Evolutionary conservation across 2,113 vertebrate species (phyloP).

Genomic region (Aphyosemion australe): DNA sequence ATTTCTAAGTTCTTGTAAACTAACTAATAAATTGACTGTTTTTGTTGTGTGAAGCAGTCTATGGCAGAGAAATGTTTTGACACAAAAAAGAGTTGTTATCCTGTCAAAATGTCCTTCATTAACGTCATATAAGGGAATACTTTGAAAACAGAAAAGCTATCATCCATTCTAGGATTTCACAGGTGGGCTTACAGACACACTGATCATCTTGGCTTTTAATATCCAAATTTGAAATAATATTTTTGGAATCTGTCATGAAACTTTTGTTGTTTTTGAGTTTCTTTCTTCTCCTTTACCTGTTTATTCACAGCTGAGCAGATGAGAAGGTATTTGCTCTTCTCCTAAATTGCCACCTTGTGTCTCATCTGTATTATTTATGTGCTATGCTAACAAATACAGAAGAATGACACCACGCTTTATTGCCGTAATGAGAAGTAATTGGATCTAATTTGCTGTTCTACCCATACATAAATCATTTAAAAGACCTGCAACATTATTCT

Average conservation of each 20-base stretch:
- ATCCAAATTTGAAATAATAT: neutral
- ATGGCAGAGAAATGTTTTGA: too few relatives aligned
- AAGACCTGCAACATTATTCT: constrained; percentile 31
- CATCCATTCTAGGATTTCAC: neutral
- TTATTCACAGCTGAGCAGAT: constrained; percentile 28
- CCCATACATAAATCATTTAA: constrained; percentile 57
- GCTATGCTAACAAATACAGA: constrained; percentile 56
- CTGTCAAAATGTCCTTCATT: neutral
- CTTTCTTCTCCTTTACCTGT: constrained; percentile 14
- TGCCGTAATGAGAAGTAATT: constrained; percentile 67
- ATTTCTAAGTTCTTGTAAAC: too few relatives aligned
- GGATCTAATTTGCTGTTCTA: constrained; percentile 63
- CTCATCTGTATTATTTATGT: constrained; percentile 65
- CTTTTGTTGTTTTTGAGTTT: neutral
- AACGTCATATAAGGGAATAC: neutral
- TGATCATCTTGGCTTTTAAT: neutral
- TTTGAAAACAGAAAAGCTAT: neutral
- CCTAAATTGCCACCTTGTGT: constrained; percentile 39
- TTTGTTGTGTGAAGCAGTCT: too few relatives aligned
- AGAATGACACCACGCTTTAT: constrained; percentile 60
- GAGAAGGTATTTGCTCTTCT: constrained; percentile 36
- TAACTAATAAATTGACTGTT: too few relatives aligned
- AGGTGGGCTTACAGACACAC: neutral
- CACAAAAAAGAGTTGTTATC: too few relatives aligned
- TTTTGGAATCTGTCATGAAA: neutral